Conservation (phyloP, 1,140 invertebrate genomes). For the Sitodiplosis mosellana region DNA sequence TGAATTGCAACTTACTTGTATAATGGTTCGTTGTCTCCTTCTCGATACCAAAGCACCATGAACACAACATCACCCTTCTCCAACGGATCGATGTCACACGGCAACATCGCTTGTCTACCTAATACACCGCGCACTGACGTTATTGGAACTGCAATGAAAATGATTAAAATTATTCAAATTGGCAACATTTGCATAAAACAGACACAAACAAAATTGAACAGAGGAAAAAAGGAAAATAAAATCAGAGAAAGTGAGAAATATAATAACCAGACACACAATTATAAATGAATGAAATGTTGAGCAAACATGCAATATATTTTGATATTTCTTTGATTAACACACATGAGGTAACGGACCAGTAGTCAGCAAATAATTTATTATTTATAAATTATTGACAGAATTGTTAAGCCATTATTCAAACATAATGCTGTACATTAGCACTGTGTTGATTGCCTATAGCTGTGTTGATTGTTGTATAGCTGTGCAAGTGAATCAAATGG, state of each 20-base stretch:
- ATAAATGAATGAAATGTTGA: not conserved
- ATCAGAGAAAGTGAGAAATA: too few relatives aligned
- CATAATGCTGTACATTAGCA: too few relatives aligned
- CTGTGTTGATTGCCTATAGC: too few relatives aligned
- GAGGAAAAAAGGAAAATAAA: too few relatives aligned
- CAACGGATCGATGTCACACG: constrained; percentile 62
- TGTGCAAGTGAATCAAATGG: too few relatives aligned
- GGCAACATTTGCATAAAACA: not conserved
- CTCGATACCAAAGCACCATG: constrained; percentile 78
- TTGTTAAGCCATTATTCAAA: too few relatives aligned
- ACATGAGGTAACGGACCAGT: not conserved
- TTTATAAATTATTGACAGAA: not conserved
- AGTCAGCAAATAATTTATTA: not conserved
- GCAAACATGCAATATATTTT: not conserved
- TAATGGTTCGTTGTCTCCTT: constrained; percentile 60
- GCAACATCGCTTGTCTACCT: constrained; percentile 52
- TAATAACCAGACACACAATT: not conserved
- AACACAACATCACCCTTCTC: constrained; percentile 59
- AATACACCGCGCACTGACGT: constrained; percentile 60
- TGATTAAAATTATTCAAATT: not conserved
- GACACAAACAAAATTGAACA: not conserved
- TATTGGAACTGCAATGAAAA: constrained; percentile 47
- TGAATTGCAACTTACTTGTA: constrained; percentile 48
- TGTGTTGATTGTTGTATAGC: too few relatives aligned
- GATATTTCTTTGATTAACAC: not conserved